Percentiles rank a stretch among this genome's conserved stretches.
Evolutionary conservation across 2,797 vertebrate genomes (phyloP).

Genomic region (Mormyrops boulengeri): DNA sequence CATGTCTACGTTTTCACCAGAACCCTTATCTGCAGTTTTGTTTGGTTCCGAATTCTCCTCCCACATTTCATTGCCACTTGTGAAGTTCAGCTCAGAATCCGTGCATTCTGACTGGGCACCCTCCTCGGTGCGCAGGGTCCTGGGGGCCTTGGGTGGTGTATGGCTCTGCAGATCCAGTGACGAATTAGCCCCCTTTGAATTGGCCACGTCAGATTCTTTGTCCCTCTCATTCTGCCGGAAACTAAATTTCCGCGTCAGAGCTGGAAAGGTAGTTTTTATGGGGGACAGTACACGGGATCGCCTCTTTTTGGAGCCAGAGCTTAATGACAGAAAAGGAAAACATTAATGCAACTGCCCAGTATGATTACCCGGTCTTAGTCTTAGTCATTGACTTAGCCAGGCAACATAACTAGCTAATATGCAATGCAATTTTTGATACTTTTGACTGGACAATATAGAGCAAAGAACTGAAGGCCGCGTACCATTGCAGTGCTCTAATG

Average conservation of each 20-base stretch:
- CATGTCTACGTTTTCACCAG: constrained; percentile 1
- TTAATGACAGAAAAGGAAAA: neutral
- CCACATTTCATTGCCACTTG: neutral
- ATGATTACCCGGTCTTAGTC: neutral
- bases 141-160: neutral
- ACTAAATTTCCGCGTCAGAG: constrained; percentile 11
- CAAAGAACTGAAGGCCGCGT: neutral
- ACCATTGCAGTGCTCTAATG: constrained; percentile 83
- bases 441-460: neutral
- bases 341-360: neutral
- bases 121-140: neutral
- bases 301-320: constrained; percentile 18
- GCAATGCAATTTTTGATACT: neutral
- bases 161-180: neutral
- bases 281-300: constrained; percentile 2
- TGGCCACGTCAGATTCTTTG: neutral
- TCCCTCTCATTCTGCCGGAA: neutral
- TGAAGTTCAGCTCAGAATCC: constrained; percentile 12
- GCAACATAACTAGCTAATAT: neutral
- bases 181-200: neutral
- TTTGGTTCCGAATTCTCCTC: neutral
- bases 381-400: neutral
- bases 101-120: neutral
- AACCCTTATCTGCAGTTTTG: neutral
- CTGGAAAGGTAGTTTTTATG: constrained; percentile 10